A percentile compares a stretch with the other conserved stretches of the same genome.
Conservation (phyloP, 92 coral and sea anemone species). For the Zoanthus sociatus region DNA sequence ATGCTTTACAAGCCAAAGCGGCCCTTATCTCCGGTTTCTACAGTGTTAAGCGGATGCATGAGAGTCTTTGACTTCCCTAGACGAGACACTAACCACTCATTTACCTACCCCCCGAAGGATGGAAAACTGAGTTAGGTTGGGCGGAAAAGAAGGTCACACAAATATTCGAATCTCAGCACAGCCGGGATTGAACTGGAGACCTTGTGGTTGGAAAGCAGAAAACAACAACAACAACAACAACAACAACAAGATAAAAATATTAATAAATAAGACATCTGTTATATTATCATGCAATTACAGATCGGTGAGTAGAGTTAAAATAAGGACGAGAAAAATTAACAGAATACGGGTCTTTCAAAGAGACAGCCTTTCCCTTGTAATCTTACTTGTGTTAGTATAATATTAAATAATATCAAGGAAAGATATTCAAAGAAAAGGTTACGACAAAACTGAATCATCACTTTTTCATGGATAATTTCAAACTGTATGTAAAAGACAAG, state of each 20-base stretch:
- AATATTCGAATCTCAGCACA: neutral
- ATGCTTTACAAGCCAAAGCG: neutral
- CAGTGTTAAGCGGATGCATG: neutral
- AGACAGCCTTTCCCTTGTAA: too few relatives aligned
- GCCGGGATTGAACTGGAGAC: neutral
- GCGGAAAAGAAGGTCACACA: neutral
- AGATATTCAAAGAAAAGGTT: too few relatives aligned
- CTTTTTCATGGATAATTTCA: too few relatives aligned
- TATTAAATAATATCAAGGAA: too few relatives aligned
- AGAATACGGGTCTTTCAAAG: too few relatives aligned
- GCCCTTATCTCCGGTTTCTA: neutral
- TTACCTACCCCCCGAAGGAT: neutral
- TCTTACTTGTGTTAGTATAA: too few relatives aligned
- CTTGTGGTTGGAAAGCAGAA: neutral
- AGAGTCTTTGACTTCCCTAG: neutral
- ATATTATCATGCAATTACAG: too few relatives aligned
- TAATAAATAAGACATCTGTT: neutral
- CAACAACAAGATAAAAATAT: too few relatives aligned
- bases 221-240: neutral
- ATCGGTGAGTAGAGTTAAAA: too few relatives aligned
- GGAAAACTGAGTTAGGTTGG: neutral
- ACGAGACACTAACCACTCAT: neutral
- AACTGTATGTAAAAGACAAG: too few relatives aligned
- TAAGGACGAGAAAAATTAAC: too few relatives aligned
- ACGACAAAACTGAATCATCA: too few relatives aligned